A percentile compares a stretch with the other conserved stretches of the same genome.
These are phyloP conservation scores for Strix aluco DNA, from an alignment of 2,113 vertebrate genomes.

Conservation along the genomic window DNA sequence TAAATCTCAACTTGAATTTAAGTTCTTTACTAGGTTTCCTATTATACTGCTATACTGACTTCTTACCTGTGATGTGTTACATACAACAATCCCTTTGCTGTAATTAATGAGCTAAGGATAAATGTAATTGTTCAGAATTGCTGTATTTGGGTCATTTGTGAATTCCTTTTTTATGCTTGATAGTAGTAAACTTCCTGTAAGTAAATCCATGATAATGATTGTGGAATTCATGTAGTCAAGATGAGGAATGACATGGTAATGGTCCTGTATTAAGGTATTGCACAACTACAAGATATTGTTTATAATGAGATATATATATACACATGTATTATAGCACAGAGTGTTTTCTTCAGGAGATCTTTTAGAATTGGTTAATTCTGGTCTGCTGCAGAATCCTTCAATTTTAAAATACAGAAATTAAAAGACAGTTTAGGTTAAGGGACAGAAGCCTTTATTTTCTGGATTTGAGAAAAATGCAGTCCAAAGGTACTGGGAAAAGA, in stretches of 20 bases:
- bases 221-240: not conserved
- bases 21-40: not conserved
- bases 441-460: not conserved
- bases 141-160: not conserved
- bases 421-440: not conserved
- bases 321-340: not conserved
- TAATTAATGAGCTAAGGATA: not conserved
- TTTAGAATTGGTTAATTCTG: not conserved
- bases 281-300: not conserved
- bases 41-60: not conserved
- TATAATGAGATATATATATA: not conserved
- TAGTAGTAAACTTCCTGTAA: not conserved
- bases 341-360: not conserved
- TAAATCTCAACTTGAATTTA: not conserved
- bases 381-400: not conserved
- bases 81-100: not conserved
- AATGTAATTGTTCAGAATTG: accelerated
- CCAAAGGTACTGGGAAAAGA: not conserved
- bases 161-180: not conserved
- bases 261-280: not conserved
- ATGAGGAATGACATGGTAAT: not conserved
- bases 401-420: not conserved
- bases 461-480: not conserved
- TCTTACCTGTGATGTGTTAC: not conserved
- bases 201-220: not conserved